These are phyloP conservation scores for Nomia melanderi DNA, from an alignment of 1,140 invertebrate species.

Conservation along the genomic window DNA sequence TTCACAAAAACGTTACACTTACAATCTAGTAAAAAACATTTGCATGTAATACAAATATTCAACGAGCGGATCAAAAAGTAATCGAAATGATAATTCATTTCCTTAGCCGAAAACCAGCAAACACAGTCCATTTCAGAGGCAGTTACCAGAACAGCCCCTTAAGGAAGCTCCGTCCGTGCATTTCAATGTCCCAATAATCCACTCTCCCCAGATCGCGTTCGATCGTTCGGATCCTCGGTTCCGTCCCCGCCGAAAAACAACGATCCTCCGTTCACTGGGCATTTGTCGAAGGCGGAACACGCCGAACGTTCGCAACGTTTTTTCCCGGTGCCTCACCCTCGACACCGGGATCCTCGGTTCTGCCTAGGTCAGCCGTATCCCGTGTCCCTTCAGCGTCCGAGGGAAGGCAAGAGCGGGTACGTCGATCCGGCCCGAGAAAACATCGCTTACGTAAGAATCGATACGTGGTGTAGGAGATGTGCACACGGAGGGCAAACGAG, in stretches of 20 bases:
- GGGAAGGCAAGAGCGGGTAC: too few species aligned
- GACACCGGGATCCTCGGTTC: slow-evolving; percentile 33
- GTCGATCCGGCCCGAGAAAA: slow-evolving; percentile 61
- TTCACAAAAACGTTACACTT: too few species aligned
- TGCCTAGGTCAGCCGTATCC: slow-evolving; percentile 62
- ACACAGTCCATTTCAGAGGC: too few species aligned
- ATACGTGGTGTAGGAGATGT: slow-evolving; percentile 58
- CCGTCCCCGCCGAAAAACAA: slow-evolving; percentile 23
- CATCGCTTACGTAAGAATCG: slow-evolving; percentile 70
- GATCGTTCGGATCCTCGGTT: slow-evolving; percentile 22
- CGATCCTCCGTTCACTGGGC: slow-evolving; percentile 2
- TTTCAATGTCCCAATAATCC: too few species aligned
- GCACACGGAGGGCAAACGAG: slow-evolving; percentile 39
- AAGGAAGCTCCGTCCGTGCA: too few species aligned
- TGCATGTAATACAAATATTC: too few species aligned
- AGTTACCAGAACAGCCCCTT: too few species aligned
- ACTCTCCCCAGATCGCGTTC: too few species aligned
- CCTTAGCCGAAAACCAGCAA: too few species aligned
- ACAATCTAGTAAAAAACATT: too few species aligned
- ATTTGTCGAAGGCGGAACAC: slow-evolving; percentile 37
- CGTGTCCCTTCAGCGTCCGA: slow-evolving; percentile 19
- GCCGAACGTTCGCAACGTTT: slow-evolving; percentile 22
- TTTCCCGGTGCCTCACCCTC: background rate
- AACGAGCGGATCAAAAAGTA: too few species aligned
- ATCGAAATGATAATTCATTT: too few species aligned